Base-by-base conservation (phyloP, 2,888 invertebrate species). In the Leucozona laternaria region DNA sequence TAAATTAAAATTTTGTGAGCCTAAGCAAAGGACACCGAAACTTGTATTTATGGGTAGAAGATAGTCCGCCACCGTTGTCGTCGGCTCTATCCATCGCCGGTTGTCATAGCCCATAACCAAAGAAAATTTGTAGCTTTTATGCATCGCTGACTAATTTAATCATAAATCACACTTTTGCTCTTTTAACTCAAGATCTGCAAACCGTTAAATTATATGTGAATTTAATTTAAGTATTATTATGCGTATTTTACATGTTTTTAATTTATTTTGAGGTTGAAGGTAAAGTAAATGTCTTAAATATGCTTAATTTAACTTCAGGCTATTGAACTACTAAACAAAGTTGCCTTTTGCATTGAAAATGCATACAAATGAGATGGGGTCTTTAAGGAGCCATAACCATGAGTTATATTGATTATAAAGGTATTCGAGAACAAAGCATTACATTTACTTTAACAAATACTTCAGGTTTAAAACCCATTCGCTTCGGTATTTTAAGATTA, bases 131-230 rank as follows among this genome's bases (percentile, higher is more conserved):
- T 57, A 17, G 2, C 17, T 10, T 34, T 70, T 15, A 22, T 53
- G 31, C 40, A 64, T 31, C 20, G 22, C 11, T 57, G 40, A 31
- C 73, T 66, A 79, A 66, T 50, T 40, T 73, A 66, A 58, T 57
- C 64, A 66, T 72, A 57, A 79, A 64, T 77, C 50, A 40, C 31
- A 31, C 34, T 17, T 17, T 28, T 10, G 53, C 17, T 31, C 28
- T 53, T 53, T 25, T 62, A 20, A 31, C n/a, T 55, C 17, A 37
- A 45, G 15, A 28, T 43, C 34, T 34, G 6, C 10, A 25, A 64
- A 22, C 43, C 50, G 43, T 53, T 37, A 20, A 60, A n/a, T 43
- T 4, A 60, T 62, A 48, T 20, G 11, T n/a, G n/a, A n/a, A 31
- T 5, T 31, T 6, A n/a, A 55, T 48, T 20, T n/a, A 31, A n/a